A percentile compares a stretch with the other conserved stretches of the same genome.
Evolutionary conservation across 2,888 invertebrate genomes (phyloP).

Genomic region (Palloptera scutellata): DNA sequence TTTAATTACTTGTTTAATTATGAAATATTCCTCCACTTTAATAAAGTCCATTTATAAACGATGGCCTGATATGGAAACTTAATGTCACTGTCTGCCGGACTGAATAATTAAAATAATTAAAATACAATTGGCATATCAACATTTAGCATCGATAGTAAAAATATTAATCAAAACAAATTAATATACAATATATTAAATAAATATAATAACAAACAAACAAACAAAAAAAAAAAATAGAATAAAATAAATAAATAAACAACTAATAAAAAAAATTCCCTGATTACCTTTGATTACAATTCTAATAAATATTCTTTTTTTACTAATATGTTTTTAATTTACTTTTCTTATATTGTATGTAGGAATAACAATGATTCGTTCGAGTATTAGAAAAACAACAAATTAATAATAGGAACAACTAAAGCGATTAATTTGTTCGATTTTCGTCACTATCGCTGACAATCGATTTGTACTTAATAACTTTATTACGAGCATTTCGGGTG

Average conservation of each 20-base stretch:
- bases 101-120: not conserved
- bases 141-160: not conserved
- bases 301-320: too few relatives aligned
- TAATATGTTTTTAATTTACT: slow-evolving; percentile 46
- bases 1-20: too few relatives aligned
- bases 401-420: slow-evolving; percentile 45
- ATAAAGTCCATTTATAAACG: too few relatives aligned
- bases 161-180: not conserved
- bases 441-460: slow-evolving; percentile 32
- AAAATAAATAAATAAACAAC: not conserved
- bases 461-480: slow-evolving; percentile 47
- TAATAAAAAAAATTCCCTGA: too few relatives aligned
- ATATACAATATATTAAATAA: not conserved
- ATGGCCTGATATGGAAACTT: too few relatives aligned
- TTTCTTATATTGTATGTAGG: too few relatives aligned
- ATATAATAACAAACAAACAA: not conserved
- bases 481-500: slow-evolving; percentile 42
- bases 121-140: not conserved
- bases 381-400: slow-evolving; percentile 38
- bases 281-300: too few relatives aligned
- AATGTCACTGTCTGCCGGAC: too few relatives aligned
- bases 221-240: not conserved
- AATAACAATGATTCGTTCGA: slow-evolving; percentile 23
- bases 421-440: slow-evolving; percentile 55
- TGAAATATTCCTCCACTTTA: too few relatives aligned